These are phyloP conservation scores for Camptogramma bilineatum DNA, from an alignment of 2,888 invertebrate genomes.

Conservation along the genomic window DNA sequence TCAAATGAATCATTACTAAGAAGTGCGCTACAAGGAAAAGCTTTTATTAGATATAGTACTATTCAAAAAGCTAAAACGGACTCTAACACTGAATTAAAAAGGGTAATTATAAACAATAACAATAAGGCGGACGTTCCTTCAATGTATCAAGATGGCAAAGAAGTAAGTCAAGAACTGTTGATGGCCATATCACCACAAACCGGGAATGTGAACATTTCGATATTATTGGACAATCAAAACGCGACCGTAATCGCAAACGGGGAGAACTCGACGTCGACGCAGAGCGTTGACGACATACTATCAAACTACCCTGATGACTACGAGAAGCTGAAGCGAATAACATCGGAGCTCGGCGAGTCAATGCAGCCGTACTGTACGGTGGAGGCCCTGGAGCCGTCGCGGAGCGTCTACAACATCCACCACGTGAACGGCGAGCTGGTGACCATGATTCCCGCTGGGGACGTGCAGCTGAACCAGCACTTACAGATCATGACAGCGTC, in stretches of 20 bases:
- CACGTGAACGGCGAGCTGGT: constrained; percentile 79
- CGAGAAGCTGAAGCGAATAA: constrained; percentile 93
- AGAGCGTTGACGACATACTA: constrained; percentile 89
- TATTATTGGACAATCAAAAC: constrained; percentile 78
- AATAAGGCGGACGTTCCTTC: constrained; percentile 83
- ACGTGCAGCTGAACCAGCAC: constrained; percentile 79
- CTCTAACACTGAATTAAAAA: constrained; percentile 70
- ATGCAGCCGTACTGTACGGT: constrained; percentile 89
- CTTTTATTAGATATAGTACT: constrained; percentile 84
- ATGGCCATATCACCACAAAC: constrained; percentile 75
- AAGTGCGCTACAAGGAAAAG: constrained; percentile 94
- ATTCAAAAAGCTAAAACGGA: constrained; percentile 81
- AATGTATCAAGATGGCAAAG: constrained; percentile 82
- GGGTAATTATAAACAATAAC: constrained; percentile 77
- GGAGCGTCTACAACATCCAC: constrained; percentile 84
- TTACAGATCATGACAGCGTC: constrained; percentile 86
- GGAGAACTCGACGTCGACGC: constrained; percentile 85
- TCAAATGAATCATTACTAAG: constrained; percentile 91
- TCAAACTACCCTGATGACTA: constrained; percentile 91
- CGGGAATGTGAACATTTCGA: constrained; percentile 78
- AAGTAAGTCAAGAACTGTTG: constrained; percentile 67
- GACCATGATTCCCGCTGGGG: constrained; percentile 79
- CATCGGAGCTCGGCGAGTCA: constrained; percentile 92
- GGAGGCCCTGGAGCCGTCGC: constrained; percentile 81
- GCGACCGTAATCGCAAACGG: constrained; percentile 74